Evolutionary conservation across 1,140 invertebrate species (phyloP).

Genomic region (Nylanderia fulva): DNA sequence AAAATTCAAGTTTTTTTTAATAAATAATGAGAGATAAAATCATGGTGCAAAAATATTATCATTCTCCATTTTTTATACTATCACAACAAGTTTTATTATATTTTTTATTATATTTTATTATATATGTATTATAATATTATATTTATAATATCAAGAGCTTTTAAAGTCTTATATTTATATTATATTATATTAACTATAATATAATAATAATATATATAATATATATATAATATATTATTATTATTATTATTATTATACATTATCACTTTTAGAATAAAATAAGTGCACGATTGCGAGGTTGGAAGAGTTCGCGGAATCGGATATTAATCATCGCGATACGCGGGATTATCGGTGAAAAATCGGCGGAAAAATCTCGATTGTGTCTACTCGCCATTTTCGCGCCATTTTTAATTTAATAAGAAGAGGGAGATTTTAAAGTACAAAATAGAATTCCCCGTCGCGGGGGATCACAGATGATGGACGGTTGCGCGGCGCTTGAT

Average conservation of each 20-base stretch:
- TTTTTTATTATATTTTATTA: too few relatives aligned
- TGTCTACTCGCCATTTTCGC: not conserved
- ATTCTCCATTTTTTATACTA: not conserved
- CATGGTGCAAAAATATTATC: not conserved
- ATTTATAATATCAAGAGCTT: too few relatives aligned
- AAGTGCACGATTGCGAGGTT: not conserved
- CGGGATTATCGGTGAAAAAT: slow-evolving; percentile 13
- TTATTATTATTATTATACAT: too few relatives aligned
- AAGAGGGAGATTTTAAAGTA: not conserved
- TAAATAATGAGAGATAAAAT: too few relatives aligned
- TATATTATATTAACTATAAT: too few relatives aligned
- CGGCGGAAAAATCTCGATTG: not conserved
- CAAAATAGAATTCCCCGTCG: not conserved
- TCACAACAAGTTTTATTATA: too few relatives aligned
- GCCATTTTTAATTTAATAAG: too few relatives aligned
- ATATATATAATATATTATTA: too few relatives aligned
- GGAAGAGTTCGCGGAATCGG: not conserved
- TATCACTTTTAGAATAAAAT: not conserved
- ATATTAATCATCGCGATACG: slow-evolving; percentile 11
- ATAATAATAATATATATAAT: too few relatives aligned
- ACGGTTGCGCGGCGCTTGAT: slow-evolving; percentile 24
- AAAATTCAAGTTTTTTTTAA: too few relatives aligned
- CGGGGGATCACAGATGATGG: slow-evolving; percentile 8
- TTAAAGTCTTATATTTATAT: too few relatives aligned
- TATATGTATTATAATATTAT: too few relatives aligned